Conservation (phyloP, 2,113 vertebrate genomes). For the Spizaetus ornatus region DNA sequence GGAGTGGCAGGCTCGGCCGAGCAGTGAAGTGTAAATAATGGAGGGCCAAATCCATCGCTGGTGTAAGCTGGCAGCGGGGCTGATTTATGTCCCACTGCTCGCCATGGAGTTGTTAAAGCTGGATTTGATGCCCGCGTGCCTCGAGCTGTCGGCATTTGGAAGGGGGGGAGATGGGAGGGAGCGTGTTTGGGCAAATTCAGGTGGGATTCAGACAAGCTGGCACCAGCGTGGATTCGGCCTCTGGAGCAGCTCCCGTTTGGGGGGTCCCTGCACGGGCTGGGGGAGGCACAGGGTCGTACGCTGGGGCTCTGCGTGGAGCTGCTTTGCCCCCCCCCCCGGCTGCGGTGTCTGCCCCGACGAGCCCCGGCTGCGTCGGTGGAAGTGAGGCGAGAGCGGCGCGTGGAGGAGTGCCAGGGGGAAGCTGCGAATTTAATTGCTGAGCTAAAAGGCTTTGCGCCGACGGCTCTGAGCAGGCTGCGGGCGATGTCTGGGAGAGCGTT, state of each 20-base stretch:
- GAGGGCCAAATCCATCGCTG: background rate
- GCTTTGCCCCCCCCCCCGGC: background rate
- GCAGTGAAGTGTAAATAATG: background rate
- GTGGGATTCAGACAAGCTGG: background rate
- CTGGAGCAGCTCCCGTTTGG: background rate
- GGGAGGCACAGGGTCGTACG: background rate
- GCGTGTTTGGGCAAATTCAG: background rate
- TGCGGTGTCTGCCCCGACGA: background rate
- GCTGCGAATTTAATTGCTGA: background rate
- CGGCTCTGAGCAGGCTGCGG: background rate
- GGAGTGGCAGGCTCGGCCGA: background rate
- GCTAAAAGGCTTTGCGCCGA: background rate
- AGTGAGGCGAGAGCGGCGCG: rapidly evolving
- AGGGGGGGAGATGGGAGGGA: background rate
- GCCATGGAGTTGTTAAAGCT: background rate
- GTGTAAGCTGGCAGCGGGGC: background rate
- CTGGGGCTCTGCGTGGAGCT: background rate
- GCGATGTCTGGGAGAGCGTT: background rate
- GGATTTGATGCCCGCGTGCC: background rate
- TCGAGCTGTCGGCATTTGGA: background rate
- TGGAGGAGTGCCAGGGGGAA: background rate
- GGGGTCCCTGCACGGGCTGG: background rate
- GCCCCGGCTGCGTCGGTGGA: background rate
- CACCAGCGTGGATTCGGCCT: background rate
- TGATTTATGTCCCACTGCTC: background rate